phyloP scores from a whole-genome alignment of 1,140 invertebrate species.

The Yoshiicerus persimilis region DNA sequence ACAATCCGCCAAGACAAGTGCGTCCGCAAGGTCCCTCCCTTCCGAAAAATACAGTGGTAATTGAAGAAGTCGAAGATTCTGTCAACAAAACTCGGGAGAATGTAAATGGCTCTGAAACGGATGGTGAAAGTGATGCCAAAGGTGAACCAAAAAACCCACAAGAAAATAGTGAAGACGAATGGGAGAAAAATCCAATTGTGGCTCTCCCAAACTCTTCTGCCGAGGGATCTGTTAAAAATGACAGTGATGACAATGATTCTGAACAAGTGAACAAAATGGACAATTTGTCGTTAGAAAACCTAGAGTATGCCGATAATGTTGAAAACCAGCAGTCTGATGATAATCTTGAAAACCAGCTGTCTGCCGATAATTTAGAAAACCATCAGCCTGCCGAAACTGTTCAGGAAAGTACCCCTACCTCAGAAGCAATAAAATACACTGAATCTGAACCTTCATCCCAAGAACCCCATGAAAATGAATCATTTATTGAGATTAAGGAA shows the following conservation, averaged over 20 bases:
- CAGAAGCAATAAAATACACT: neutral
- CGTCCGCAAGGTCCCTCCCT: constrained; percentile 41
- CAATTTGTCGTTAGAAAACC: neutral
- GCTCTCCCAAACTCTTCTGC: neutral
- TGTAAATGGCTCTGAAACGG: neutral
- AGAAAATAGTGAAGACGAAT: neutral
- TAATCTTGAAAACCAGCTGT: too few relatives aligned
- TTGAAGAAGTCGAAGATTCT: constrained; percentile 30
- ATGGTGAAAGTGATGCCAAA: neutral
- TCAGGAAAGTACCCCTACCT: neutral
- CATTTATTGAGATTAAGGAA: neutral
- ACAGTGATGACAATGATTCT: neutral
- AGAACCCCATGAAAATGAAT: too few relatives aligned
- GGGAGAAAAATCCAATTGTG: neutral
- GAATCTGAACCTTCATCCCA: neutral
- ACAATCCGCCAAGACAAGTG: constrained; percentile 44
- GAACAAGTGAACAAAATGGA: neutral
- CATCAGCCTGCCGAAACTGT: neutral
- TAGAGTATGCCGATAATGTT: too few relatives aligned
- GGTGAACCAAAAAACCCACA: neutral
- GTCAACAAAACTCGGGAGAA: neutral
- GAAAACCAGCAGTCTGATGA: too few relatives aligned
- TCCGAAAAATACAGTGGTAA: constrained; percentile 38
- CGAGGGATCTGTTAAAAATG: neutral
- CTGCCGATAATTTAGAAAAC: too few relatives aligned